phyloP scores from a whole-genome alignment of 2,113 vertebrate species.

The Arizona elegans region DNA sequence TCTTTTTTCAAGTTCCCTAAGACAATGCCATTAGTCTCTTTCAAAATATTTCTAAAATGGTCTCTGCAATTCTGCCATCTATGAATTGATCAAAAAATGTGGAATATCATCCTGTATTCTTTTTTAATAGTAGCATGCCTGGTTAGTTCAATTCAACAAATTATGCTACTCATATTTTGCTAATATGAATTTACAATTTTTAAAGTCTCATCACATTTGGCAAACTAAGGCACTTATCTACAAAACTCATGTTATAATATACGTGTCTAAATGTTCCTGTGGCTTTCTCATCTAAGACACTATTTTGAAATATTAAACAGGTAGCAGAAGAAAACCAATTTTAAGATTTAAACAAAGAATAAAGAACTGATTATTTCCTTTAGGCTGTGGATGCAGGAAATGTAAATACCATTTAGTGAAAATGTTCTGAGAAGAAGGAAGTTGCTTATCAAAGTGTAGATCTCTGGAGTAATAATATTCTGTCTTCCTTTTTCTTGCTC shows the following conservation, averaged over 20 bases:
- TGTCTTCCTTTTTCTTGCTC: neutral
- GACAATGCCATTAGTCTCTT: neutral
- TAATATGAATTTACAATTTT: neutral
- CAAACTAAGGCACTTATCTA: neutral
- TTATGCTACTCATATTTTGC: neutral
- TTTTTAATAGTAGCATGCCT: neutral
- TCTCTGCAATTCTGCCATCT: neutral
- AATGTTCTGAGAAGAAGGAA: neutral
- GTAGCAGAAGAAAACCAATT: neutral
- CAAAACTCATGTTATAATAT: neutral
- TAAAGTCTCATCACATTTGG: neutral
- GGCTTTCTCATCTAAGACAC: neutral
- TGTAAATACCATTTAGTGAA: neutral
- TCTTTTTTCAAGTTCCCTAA: neutral
- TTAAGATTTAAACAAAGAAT: neutral
- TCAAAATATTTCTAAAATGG: neutral
- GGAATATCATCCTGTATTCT: neutral
- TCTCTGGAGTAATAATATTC: neutral
- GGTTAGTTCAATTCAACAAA: neutral
- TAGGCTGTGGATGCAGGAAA: neutral
- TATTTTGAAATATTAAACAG: neutral
- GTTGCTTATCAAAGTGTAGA: neutral
- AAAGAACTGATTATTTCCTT: neutral
- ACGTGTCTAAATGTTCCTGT: neutral
- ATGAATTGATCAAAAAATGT: neutral